Evolutionary conservation across 2,888 invertebrate genomes (phyloP).

Genomic region (Plemyria rubiginata): DNA sequence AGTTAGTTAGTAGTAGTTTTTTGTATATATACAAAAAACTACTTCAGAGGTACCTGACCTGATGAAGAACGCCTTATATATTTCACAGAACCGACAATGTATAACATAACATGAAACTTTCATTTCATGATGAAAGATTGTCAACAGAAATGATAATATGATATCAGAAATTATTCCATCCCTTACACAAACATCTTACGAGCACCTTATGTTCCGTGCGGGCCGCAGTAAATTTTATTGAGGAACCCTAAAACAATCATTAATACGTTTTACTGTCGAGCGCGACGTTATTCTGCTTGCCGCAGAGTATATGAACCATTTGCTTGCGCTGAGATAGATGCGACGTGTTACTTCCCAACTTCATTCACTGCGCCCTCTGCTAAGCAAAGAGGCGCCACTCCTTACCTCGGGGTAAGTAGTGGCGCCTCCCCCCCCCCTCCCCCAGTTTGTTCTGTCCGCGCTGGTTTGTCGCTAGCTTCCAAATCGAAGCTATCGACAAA

Average conservation of each 20-base stretch:
- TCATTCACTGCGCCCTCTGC: too few species aligned
- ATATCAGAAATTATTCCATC: constrained; percentile 26
- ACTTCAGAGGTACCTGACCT: too few species aligned
- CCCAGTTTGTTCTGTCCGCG: too few species aligned
- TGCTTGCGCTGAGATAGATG: constrained; percentile 8
- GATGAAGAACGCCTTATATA: neutral
- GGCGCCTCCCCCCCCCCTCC: too few species aligned
- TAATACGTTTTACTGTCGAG: constrained; percentile 55
- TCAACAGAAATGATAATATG: constrained; percentile 4
- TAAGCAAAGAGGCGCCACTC: too few species aligned
- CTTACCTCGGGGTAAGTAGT: too few species aligned
- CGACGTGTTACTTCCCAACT: neutral
- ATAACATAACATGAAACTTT: too few species aligned
- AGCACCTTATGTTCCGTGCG: constrained; percentile 21
- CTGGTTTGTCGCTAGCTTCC: too few species aligned
- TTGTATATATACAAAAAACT: too few species aligned
- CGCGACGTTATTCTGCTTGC: constrained; percentile 45
- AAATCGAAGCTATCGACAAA: too few species aligned
- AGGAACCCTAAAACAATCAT: constrained; percentile 58
- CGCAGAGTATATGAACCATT: neutral
- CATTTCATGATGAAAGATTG: neutral
- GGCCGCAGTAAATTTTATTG: constrained; percentile 54
- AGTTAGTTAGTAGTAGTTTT: too few species aligned
- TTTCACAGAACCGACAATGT: neutral
- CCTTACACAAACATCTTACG: constrained; percentile 24